phyloP scores from a whole-genome alignment of 2,888 invertebrate genomes.

The Dryadula phaetusa region DNA sequence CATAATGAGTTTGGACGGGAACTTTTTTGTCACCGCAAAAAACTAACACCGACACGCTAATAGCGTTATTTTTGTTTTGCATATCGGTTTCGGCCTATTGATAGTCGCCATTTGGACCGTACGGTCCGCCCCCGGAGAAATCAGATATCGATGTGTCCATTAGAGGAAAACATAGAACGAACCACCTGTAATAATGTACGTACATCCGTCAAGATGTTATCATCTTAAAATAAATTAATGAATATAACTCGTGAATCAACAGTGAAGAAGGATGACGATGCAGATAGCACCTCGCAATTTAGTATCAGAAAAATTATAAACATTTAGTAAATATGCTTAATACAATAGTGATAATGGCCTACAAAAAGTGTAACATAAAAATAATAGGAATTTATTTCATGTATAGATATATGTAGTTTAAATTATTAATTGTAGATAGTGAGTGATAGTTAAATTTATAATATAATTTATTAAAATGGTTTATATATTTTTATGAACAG shows the following conservation, averaged over 20 bases:
- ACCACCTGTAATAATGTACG: conserved; percentile 72
- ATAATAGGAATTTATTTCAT: conserved; percentile 10
- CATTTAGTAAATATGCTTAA: conserved; percentile 43
- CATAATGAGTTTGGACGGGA: conserved; percentile 68
- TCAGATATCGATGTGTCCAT: conserved; percentile 69
- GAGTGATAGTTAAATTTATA: conserved; percentile 30
- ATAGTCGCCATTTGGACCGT: conserved; percentile 58
- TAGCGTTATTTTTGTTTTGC: conserved; percentile 78
- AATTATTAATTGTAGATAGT: conserved; percentile 19
- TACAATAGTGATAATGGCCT: conserved; percentile 53
- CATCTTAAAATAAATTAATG: conserved; percentile 75
- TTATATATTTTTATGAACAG: not conserved
- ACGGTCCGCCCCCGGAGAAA: conserved; percentile 53
- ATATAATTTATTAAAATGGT: conserved; percentile 30
- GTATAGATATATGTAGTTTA: conserved; percentile 9
- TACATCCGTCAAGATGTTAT: conserved; percentile 80
- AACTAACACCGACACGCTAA: conserved; percentile 69
- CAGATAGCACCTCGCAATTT: conserved; percentile 67
- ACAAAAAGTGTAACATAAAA: conserved; percentile 36
- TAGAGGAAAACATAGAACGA: conserved; percentile 76
- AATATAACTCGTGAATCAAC: conserved; percentile 70
- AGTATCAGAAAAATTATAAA: conserved; percentile 54
- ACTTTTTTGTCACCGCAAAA: conserved; percentile 68
- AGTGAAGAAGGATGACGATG: conserved; percentile 65
- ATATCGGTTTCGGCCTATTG: conserved; percentile 72